Conservation (phyloP, 92 coral and sea anemone species). For the Metridium senile region DNA sequence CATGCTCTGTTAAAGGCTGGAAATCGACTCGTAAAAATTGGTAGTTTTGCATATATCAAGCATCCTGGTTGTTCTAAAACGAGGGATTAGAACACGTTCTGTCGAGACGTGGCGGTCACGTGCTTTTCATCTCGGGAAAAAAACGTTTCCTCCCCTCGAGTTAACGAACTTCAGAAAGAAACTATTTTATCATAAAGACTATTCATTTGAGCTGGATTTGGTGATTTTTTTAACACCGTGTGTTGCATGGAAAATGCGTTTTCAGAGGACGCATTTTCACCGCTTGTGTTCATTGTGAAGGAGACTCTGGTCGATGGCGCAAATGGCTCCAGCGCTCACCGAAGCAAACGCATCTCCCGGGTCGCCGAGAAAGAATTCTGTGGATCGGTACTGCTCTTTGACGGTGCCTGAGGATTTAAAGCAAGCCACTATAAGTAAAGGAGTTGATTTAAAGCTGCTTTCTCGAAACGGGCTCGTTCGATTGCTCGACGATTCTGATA, state of each 20-base stretch:
- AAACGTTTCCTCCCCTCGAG: slow-evolving; percentile 81
- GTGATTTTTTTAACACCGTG: slow-evolving; percentile 51
- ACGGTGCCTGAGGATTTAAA: slow-evolving; percentile 85
- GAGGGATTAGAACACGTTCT: slow-evolving; percentile 99
- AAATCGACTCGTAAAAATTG: slow-evolving; percentile 66
- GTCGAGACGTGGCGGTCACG: slow-evolving; percentile 99
- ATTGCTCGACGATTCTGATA: slow-evolving; percentile 91
- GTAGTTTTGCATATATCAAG: slow-evolving; percentile 95
- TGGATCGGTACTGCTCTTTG: slow-evolving; percentile 94
- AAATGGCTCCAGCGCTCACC: slow-evolving; percentile 99
- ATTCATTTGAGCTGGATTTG: slow-evolving; percentile 33
- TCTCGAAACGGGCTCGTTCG: slow-evolving; percentile 99
- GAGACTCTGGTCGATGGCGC: slow-evolving; percentile 99
- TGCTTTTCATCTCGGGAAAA: slow-evolving; percentile 86
- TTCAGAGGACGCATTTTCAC: slow-evolving; percentile 86
- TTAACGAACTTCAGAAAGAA: slow-evolving; percentile 63
- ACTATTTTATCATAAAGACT: slow-evolving; percentile 42
- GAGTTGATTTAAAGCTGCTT: slow-evolving; percentile 87
- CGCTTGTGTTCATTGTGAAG: slow-evolving; percentile 92
- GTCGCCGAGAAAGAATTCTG: slow-evolving; percentile 95
- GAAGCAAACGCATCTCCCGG: slow-evolving; percentile 99
- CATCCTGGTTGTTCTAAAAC: slow-evolving; percentile 93
- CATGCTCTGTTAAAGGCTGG: slow-evolving; percentile 30
- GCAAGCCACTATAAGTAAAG: slow-evolving; percentile 69
- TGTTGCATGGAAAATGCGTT: slow-evolving; percentile 91